Base-by-base conservation (phyloP, 2,113 vertebrate genomes). In the Struthio camelus region DNA sequence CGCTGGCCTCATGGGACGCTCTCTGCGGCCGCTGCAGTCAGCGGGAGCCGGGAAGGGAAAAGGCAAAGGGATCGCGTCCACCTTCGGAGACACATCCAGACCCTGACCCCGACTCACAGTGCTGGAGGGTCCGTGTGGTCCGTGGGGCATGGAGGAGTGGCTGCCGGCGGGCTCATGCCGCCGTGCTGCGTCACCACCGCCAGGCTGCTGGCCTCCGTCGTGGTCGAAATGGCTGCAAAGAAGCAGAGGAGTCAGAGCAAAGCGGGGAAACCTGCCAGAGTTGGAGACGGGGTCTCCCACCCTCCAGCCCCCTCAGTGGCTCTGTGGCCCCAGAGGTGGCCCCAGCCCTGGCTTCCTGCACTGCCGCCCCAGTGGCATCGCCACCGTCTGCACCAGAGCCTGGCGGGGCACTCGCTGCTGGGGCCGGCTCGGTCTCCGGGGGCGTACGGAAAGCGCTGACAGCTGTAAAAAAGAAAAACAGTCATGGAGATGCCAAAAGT, bases 151-250 rank as follows among this genome's bases (percentile, higher is more conserved):
- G 23, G 32, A 10, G 23, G 3, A 1, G 9, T 50, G 51, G 15
- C 50, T 53, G 38, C 19, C 30, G 40, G 1, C 0, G 0, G 5
- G 50, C 4, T 30, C 58, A 2, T 0, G 0, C 17, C 54, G 8
- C 14, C 25, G 23, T 15, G 27, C 54, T 30, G 54, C 16, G 54
- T 27, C 54, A 15, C 54, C 54, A 6, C 7, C 17, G 54, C 54
- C 54, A 17, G 28, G 54, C 32, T 4, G 2, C 48, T 34, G 36
- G 32, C 10, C 19, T 56, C 2, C 0, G 38, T 54, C 24, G 58
- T 56, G 53, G 19, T 32, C 65, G 93, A 56, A 86, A 36, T 6
- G 59, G 40, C 76, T 96, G 59, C 1, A 3, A 62, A 85, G 58
- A 67, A 82, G 58, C 30, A 76, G 27, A 75, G 32, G 32, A 80